Base-by-base conservation (phyloP, 2,797 vertebrate species). In the Ateles fusciceps region DNA sequence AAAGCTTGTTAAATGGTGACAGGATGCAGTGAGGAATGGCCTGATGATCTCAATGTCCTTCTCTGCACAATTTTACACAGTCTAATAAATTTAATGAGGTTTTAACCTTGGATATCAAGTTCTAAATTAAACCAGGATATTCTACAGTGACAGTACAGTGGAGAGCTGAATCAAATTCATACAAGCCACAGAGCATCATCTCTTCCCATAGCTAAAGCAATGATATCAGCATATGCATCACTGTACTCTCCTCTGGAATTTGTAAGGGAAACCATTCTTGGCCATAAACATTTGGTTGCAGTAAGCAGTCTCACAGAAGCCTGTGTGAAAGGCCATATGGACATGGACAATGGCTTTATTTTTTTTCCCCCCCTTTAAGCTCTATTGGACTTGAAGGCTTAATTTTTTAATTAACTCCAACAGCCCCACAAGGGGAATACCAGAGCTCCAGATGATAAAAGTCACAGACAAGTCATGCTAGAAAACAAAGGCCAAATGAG, bases 401-500 rank as follows among this genome's bases (percentile, higher is more conserved):
- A 57, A 81, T 89, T 91, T 93, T 91, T 57, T 42, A 94, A 95
- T 59, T 59, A 14, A 59, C 30, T 90, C 44, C 84, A 85, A 80
- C 7, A 52, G 24, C 7, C 30, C 46, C 48, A 2, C 95, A 75
- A 80, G 14, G 46, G 57, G 55, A 91, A 86, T 46, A 83, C 48
- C 85, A 89, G 61, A 81, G 44, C 14, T 74, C 76, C 76, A 57
- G 68, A 95, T 26, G 22, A 90, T 61, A 93, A 83, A 93, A 76
- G 36, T 81, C 89, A 95, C 92, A 91, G 68, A 59, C 28, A 71
- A 87, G 44, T 86, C 59, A 94, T 26, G 61, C 44, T 68, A 71
- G n/a, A 46, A 94, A 93, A 86, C 50, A 94, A 93, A 87, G 81
- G n/a, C n/a, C 75, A 96, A 91, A 86, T 42, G 42, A 74, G 33